A percentile compares a stretch with the other conserved stretches of the same genome.
These are phyloP conservation scores for Myopa tessellatipennis DNA, from an alignment of 2,888 invertebrate genomes.

Conservation along the genomic window DNA sequence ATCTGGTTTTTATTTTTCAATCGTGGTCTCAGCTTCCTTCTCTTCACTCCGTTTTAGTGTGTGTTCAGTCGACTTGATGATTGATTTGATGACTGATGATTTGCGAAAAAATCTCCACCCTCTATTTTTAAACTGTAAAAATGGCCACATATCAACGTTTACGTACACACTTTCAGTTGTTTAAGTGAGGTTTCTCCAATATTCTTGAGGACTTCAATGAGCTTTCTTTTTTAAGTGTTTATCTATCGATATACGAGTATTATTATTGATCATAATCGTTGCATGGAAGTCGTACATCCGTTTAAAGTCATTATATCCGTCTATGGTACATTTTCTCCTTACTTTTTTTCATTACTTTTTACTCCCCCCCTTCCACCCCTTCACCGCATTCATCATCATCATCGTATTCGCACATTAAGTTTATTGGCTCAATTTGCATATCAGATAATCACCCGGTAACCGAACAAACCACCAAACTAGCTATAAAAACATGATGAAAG, in stretches of 20 bases:
- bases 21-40: too few species aligned
- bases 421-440: slow-evolving; percentile 27
- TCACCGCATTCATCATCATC: not conserved
- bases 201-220: not conserved
- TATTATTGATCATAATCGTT: not conserved
- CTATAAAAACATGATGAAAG: not conserved
- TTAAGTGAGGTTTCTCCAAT: not conserved
- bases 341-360: not conserved
- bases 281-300: not conserved
- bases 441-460: slow-evolving; percentile 16
- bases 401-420: slow-evolving; percentile 1
- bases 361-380: not conserved
- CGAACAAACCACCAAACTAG: not conserved
- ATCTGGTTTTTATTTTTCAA: not conserved
- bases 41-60: too few species aligned
- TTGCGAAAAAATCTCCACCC: too few species aligned
- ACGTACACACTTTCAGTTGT: not conserved
- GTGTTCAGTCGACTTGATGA: too few species aligned
- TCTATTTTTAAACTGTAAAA: not conserved
- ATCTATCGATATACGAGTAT: not conserved
- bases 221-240: not conserved
- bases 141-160: too few species aligned
- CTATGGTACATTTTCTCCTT: not conserved
- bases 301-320: not conserved
- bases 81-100: too few species aligned